phyloP scores from a whole-genome alignment of 2,797 vertebrate species.

The Borostomias antarcticus region DNA sequence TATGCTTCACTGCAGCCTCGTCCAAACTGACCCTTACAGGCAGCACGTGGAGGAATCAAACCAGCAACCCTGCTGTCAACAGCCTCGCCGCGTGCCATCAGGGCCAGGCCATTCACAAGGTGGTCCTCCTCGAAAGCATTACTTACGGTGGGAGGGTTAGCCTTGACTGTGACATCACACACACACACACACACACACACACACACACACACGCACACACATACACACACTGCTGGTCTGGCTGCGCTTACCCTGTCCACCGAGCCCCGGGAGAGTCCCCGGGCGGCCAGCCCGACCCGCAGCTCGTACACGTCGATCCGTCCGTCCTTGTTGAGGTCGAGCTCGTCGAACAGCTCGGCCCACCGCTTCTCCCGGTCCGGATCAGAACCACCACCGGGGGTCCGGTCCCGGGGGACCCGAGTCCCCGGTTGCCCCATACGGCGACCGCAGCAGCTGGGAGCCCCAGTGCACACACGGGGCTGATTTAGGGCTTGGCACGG shows the following conservation, averaged over 20 bases:
- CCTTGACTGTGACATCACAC: conserved; percentile 1
- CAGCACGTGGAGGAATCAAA: neutral
- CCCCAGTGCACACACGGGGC: neutral
- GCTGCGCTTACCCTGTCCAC: conserved; percentile 77
- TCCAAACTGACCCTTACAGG: neutral
- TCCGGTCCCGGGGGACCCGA: conserved; percentile 55
- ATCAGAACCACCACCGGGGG: conserved; percentile 48
- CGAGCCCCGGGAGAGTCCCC: conserved; percentile 70
- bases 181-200: neutral
- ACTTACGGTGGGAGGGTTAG: neutral
- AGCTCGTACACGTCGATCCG: conserved; percentile 85
- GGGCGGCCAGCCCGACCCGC: conserved; percentile 77
- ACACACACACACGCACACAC: neutral
- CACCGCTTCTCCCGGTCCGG: conserved; percentile 75
- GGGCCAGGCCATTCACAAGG: neutral
- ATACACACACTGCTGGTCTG: neutral
- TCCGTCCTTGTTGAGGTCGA: conserved; percentile 90
- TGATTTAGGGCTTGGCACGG: neutral
- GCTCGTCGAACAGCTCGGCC: conserved; percentile 82
- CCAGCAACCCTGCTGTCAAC: neutral
- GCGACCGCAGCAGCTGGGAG: neutral
- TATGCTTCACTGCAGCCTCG: neutral
- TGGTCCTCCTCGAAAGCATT: no score
- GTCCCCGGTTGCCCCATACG: conserved; percentile 54
- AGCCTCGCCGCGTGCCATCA: no score